Base-by-base conservation (phyloP, 2,113 vertebrate species). In the Macaca mulatta region DNA sequence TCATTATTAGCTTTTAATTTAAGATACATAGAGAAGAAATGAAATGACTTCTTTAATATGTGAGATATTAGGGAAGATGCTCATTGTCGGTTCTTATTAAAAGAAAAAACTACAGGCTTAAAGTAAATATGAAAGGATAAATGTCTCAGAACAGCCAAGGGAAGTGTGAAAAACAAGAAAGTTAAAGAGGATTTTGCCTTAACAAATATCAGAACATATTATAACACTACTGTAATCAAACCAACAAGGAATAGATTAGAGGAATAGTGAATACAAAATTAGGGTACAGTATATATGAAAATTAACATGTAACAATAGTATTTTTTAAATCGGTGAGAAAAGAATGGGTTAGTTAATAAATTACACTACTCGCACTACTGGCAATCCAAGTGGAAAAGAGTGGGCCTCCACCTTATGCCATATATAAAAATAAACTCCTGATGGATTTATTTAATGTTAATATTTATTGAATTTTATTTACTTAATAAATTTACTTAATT, bases 251-350 rank as follows among this genome's bases (percentile, higher is more conserved):
- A 43, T 43, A 59, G 32, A 57, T 89, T 23, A 77, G 38, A 87
- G 12, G 22, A 69, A 69, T 35, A 48, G 25, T 77, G 35, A 55
- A 52, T 67, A n/a, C 22, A 81, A 67, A 64, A 88, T 88, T n/a
- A 92, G 2, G 64, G 61, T 40, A 91, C 35, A 82, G 38, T 57
- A 64, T 25, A 35, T 27, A 32, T 88, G 35, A 77, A 96, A 87
- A 23, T 25, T 79, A 50, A 95, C 75, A 57, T 74, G 11, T 86
- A 86, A 70, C 50, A 91, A 91, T 5, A 1, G 74, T 32, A 57
- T 90, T 77, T 90, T 94, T 83, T 75, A 90, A 77, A n/a, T 64
- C 52, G 89, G 78, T 43, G 25, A 84, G 35, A 80, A 72, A 52
- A 77, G 20, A n/a, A 40, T 14, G 5, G 12, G 38, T 78, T 78